These are phyloP conservation scores for Heterochromis multidens DNA, from an alignment of 2,113 vertebrate species.

Conservation along the genomic window DNA sequence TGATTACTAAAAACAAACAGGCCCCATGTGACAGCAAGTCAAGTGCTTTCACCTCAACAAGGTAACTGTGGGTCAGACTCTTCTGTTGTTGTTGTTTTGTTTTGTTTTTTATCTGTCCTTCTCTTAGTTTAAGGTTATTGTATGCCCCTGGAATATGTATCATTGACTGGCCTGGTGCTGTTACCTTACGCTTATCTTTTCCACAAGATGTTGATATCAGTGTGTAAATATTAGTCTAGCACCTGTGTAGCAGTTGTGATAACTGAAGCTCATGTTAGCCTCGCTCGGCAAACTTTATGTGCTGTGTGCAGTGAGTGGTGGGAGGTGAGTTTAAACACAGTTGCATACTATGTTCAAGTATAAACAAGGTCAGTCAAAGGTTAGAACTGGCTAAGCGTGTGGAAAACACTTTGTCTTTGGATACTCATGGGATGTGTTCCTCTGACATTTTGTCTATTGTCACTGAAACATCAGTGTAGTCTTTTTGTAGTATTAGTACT, in stretches of 20 bases:
- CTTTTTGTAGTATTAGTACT: background rate
- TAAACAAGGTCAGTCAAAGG: background rate
- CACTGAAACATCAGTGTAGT: background rate
- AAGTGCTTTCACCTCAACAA: conserved; percentile 9
- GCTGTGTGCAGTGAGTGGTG: background rate
- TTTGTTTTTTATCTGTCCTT: background rate
- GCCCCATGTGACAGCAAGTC: conserved; percentile 1
- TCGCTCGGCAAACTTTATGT: background rate
- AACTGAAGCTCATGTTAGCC: background rate
- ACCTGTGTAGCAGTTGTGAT: background rate
- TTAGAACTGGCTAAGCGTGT: background rate
- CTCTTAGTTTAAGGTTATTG: conserved; percentile 33
- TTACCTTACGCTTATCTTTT: conserved; percentile 30
- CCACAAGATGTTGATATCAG: conserved; percentile 18
- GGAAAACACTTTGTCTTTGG: background rate
- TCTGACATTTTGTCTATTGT: background rate
- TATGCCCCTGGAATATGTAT: conserved; percentile 3
- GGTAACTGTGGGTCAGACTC: conserved; percentile 28
- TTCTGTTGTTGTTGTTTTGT: conserved; percentile 15
- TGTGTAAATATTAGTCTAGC: conserved; percentile 60
- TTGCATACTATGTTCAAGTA: background rate
- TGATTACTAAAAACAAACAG: conserved; percentile 45
- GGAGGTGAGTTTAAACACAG: background rate
- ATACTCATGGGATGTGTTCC: background rate
- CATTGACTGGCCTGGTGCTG: background rate